Conservation (phyloP, 1,140 invertebrate genomes). For the Vollenhovia emeryi region DNA sequence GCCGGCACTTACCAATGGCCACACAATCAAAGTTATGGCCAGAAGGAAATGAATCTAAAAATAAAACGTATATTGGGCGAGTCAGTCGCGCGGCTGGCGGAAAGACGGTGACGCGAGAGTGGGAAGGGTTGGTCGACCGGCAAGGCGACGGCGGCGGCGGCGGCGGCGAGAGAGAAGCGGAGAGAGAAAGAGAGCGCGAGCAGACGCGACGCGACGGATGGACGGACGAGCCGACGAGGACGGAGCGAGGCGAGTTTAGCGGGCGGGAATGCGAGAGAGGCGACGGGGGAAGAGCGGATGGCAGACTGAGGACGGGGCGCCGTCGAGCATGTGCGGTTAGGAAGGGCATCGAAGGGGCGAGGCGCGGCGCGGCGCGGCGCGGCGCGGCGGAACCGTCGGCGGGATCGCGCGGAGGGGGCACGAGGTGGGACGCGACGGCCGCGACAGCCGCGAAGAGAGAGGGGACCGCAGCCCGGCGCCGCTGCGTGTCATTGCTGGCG, state of each 20-base stretch:
- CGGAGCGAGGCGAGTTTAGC: conserved; percentile 6
- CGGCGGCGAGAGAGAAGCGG: conserved; percentile 16
- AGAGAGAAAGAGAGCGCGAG: conserved; percentile 42
- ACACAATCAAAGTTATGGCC: conserved; percentile 74
- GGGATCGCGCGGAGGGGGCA: not conserved
- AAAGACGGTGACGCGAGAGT: conserved; percentile 58
- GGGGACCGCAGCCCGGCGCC: conserved; percentile 73
- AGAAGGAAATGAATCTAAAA: conserved; percentile 80
- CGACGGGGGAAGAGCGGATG: conserved; percentile 38
- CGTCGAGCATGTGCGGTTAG: conserved; percentile 65
- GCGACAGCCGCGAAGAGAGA: conserved; percentile 37
- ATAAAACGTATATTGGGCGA: conserved; percentile 78
- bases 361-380: conserved; percentile 14
- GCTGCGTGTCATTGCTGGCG: conserved; percentile 83
- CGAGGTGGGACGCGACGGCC: conserved; percentile 52
- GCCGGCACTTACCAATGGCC: conserved; percentile 68
- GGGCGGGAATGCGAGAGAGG: conserved; percentile 24
- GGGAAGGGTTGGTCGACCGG: conserved; percentile 46
- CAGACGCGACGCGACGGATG: conserved; percentile 1
- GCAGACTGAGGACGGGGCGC: conserved; percentile 63
- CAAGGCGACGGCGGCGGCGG: conserved; percentile 22
- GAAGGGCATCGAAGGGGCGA: not conserved
- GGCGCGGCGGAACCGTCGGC: conserved; percentile 5
- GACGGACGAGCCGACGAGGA: conserved; percentile 29
- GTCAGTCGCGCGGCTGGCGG: conserved; percentile 66